Percentiles rank a stretch among this genome's conserved stretches.
These are phyloP conservation scores for Elanoides forficatus DNA, from an alignment of 2,113 vertebrate genomes.

Conservation along the genomic window DNA sequence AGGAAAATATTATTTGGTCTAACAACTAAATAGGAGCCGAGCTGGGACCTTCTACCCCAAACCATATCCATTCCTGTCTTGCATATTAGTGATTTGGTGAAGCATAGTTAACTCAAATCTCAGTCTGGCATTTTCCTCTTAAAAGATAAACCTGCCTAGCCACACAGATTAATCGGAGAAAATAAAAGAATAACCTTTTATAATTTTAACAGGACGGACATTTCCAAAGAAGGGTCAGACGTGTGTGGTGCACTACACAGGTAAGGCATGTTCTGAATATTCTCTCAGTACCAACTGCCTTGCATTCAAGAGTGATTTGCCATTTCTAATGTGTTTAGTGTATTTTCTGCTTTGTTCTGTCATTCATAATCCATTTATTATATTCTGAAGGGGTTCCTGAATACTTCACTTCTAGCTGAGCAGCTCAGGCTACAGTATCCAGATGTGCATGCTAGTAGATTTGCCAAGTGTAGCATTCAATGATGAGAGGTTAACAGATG, in stretches of 20 bases:
- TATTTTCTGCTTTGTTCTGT: background rate
- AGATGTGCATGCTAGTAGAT: background rate
- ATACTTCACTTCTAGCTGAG: background rate
- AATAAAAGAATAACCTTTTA: background rate
- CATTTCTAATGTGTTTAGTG: background rate
- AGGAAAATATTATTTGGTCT: background rate
- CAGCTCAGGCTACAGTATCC: background rate
- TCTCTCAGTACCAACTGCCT: background rate
- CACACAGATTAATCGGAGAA: background rate
- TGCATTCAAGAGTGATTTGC: background rate
- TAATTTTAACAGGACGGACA: constrained; percentile 85
- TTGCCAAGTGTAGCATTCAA: accelerated
- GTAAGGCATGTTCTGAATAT: constrained; percentile 68
- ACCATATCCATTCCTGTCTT: background rate
- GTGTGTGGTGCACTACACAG: constrained; percentile 97
- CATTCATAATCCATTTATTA: background rate
- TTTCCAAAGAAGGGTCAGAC: constrained; percentile 99
- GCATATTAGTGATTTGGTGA: background rate
- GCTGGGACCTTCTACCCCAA: background rate
- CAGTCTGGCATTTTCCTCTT: background rate
- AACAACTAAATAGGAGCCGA: background rate
- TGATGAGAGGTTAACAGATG: background rate
- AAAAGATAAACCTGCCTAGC: background rate
- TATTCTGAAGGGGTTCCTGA: background rate
- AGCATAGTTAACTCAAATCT: background rate